Conservation (phyloP, 30 jellyfish, hydroid and myxozoan species). For the Aurelia aurita complex sp. Pacific region DNA sequence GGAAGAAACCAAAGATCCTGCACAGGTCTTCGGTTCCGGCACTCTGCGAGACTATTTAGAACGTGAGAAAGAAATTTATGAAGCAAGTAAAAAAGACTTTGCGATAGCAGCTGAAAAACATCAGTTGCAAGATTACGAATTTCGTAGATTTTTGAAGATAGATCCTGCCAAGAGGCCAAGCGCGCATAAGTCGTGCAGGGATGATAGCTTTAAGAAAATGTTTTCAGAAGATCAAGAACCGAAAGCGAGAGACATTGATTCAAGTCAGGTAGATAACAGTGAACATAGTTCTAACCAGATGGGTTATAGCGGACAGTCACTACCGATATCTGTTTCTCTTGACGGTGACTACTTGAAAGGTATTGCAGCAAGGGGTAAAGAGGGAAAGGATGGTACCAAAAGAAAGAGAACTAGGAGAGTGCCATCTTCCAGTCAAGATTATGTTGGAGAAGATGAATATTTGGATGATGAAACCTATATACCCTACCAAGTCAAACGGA, state of each 20-base stretch:
- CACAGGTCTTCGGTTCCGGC: neutral
- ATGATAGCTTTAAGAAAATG: neutral
- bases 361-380: slow-evolving; percentile 45
- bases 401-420: neutral
- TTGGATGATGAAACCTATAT: too few species aligned
- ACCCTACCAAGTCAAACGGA: slow-evolving; percentile 9
- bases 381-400: neutral
- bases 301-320: slow-evolving; percentile 5
- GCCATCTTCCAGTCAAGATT: too few species aligned
- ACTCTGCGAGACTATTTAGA: neutral
- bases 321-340: slow-evolving; percentile 34
- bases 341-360: slow-evolving; percentile 19
- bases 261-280: neutral
- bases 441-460: too few species aligned
- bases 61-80: neutral
- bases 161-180: neutral
- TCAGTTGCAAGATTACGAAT: too few species aligned
- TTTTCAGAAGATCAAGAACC: neutral
- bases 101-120: neutral
- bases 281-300: neutral
- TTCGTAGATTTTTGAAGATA: neutral
- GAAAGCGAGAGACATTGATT: neutral
- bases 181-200: neutral
- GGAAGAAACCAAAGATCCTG: neutral
- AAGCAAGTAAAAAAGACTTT: neutral